Percentiles rank a stretch among this genome's conserved stretches.
These are phyloP conservation scores for Drosophila bocqueti DNA, from an alignment of 1,140 invertebrate genomes.

Conservation along the genomic window DNA sequence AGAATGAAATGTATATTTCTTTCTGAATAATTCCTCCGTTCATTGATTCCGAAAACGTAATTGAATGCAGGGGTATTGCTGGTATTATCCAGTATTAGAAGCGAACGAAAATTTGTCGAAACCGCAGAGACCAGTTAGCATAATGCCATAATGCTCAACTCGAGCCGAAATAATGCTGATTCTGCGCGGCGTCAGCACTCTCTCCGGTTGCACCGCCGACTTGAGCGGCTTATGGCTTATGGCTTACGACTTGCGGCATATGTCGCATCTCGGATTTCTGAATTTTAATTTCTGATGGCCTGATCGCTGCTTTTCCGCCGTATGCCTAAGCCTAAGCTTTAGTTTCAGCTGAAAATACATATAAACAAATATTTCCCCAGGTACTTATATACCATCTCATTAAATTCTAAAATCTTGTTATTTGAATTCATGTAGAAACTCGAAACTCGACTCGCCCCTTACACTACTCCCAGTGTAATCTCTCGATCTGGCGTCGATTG, in stretches of 20 bases:
- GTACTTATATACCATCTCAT: neutral
- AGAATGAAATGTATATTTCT: slow-evolving; percentile 53
- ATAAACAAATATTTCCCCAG: neutral
- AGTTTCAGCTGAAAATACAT: slow-evolving; percentile 16
- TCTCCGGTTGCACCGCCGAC: slow-evolving; percentile 59
- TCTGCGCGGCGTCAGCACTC: slow-evolving; percentile 58
- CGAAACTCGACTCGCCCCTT: neutral
- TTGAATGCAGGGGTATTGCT: slow-evolving; percentile 57
- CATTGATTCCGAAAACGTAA: slow-evolving; percentile 81
- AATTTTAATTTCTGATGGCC: slow-evolving; percentile 20
- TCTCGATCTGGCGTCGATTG: slow-evolving; percentile 38
- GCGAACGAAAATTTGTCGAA: slow-evolving; percentile 30
- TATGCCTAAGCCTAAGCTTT: slow-evolving; percentile 55
- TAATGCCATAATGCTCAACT: slow-evolving; percentile 45
- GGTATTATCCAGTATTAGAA: slow-evolving; percentile 56
- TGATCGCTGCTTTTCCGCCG: slow-evolving; percentile 22
- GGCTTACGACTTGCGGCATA: slow-evolving; percentile 39
- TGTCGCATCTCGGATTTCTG: slow-evolving; percentile 19
- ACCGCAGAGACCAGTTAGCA: slow-evolving; percentile 47
- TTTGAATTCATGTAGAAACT: neutral
- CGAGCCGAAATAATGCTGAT: slow-evolving; percentile 56
- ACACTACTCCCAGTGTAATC: slow-evolving; percentile 9
- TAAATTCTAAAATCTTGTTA: neutral
- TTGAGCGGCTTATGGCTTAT: slow-evolving; percentile 45
- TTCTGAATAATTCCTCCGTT: slow-evolving; percentile 72